Conservation (phyloP, 2,888 invertebrate species). For the Aelia acuminata region DNA sequence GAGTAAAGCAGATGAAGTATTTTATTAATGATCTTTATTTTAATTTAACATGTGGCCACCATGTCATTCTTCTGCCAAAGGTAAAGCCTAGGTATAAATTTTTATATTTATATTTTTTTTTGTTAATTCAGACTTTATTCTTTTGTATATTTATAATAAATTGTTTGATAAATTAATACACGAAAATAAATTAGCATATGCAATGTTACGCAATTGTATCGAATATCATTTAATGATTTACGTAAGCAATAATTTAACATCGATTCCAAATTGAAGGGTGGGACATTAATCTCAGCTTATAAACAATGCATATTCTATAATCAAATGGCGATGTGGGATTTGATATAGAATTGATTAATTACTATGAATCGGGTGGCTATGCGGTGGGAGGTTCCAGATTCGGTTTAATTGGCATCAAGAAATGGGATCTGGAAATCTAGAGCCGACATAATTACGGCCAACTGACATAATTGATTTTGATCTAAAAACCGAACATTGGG, state of each 20-base stretch:
- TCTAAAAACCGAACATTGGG: background rate
- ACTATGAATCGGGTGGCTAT: background rate
- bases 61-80: too few relatives aligned
- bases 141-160: too few relatives aligned
- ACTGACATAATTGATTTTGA: background rate
- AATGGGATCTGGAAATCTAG: slow-evolving; percentile 7
- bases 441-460: background rate
- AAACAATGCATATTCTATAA: slow-evolving; percentile 32
- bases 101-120: too few relatives aligned
- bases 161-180: too few relatives aligned
- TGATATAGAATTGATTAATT: slow-evolving; percentile 32
- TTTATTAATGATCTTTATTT: too few relatives aligned
- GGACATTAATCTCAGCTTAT: background rate
- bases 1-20: too few relatives aligned
- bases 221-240: background rate
- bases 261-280: background rate
- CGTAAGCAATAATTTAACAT: background rate
- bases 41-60: too few relatives aligned
- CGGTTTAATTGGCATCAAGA: slow-evolving; percentile 14
- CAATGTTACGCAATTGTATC: background rate
- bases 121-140: too few relatives aligned
- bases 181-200: too few relatives aligned
- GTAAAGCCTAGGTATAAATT: too few relatives aligned
- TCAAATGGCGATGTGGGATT: background rate
- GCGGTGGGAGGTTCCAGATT: background rate